phyloP scores from a whole-genome alignment of 2,888 invertebrate species.

The Tinea semifulvella region DNA sequence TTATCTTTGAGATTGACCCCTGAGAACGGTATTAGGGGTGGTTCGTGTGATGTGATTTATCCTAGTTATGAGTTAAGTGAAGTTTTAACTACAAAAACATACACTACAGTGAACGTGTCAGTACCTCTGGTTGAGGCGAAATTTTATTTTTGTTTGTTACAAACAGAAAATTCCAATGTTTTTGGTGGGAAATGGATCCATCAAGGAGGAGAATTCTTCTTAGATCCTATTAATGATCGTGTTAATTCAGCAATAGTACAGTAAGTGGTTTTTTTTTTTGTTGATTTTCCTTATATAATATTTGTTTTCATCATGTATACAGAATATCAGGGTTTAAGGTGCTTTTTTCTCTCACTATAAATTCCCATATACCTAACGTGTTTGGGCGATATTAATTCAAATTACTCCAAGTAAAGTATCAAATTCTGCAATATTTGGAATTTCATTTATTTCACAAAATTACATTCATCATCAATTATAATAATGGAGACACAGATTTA shows the following conservation, averaged over 20 bases:
- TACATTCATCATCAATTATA: no score
- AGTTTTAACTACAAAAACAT: constrained; percentile 36
- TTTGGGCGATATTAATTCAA: no score
- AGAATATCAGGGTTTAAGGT: no score
- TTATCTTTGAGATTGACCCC: constrained; percentile 52
- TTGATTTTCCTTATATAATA: no score
- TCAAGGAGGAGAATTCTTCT: constrained; percentile 52
- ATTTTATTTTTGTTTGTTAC: constrained; percentile 45
- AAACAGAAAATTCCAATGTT: constrained; percentile 30
- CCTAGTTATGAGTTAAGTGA: constrained; percentile 49
- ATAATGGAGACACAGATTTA: no score
- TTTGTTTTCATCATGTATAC: no score
- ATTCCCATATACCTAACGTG: no score
- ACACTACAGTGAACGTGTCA: constrained; percentile 34
- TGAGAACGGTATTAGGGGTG: constrained; percentile 33
- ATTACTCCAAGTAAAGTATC: no score
- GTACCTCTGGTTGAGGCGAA: constrained; percentile 34
- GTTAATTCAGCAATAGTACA: constrained; percentile 14
- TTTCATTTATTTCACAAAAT: no score
- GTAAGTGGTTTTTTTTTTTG: neutral
- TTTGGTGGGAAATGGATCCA: constrained; percentile 56
- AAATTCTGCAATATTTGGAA: no score
- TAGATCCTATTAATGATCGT: constrained; percentile 35
- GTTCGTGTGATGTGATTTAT: constrained; percentile 39
- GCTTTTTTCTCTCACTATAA: no score